Percentiles rank a stretch among this genome's conserved stretches.
Conservation (phyloP, 2,113 vertebrate species). For the Oncorhynchus tshawytscha region DNA sequence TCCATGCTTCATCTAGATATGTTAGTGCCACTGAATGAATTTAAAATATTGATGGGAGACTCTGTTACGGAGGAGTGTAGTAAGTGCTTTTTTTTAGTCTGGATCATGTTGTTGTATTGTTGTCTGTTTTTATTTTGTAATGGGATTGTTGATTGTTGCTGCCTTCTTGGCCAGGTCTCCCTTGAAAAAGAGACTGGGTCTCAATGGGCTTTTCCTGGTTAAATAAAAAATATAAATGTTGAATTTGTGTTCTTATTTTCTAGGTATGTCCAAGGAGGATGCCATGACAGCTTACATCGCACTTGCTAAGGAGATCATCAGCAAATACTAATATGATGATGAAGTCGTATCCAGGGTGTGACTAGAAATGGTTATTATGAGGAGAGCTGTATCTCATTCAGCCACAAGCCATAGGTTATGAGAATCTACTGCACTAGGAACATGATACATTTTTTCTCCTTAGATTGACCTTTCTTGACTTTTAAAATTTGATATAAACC, state of each 20-base stretch:
- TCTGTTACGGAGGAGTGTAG: no score
- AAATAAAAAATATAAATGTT: background rate
- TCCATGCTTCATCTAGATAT: no score
- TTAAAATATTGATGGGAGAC: no score
- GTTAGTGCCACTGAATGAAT: no score
- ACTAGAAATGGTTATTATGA: background rate
- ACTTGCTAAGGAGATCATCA: slow-evolving; percentile 81
- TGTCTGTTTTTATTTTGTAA: no score
- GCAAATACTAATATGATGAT: slow-evolving; percentile 78
- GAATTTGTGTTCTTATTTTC: slow-evolving; percentile 5
- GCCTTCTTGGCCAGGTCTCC: no score
- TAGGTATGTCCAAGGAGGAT: slow-evolving; percentile 88
- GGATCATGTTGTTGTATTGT: no score
- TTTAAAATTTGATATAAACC: background rate
- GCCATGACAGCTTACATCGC: slow-evolving; percentile 87
- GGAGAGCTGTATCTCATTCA: background rate
- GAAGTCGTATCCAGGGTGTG: background rate
- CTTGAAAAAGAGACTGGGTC: no score
- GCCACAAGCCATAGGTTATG: background rate
- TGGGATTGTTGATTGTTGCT: no score
- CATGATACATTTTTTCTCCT: background rate
- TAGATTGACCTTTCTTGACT: background rate
- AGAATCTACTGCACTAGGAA: background rate
- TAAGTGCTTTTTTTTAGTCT: no score
- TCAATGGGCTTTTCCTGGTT: no score